Evolutionary conservation across 2,888 invertebrate species (phyloP), one percentile per base, ranked within the genome.

Genomic region (Stenoptilia bipunctidactyla): DNA sequence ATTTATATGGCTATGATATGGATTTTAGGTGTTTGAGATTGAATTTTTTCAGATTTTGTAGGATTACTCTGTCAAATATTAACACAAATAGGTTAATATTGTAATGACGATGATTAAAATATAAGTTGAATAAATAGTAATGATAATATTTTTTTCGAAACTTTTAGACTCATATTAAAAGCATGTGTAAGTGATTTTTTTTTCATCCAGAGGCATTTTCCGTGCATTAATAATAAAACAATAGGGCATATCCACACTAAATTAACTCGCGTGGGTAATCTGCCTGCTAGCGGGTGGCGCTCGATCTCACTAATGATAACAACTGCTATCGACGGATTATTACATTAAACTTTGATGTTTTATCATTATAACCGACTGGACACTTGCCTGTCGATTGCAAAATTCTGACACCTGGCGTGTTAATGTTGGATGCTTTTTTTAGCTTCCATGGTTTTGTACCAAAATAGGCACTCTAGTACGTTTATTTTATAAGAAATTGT

Each of bases 221-320:
- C 25, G 9, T 9, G 9, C 25, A 25, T 25, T 25, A 9, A 6
- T 25, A n/a, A n/a, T 20, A 20, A 20, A 20, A 20, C 20, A 30
- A 12, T n/a, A 12, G n/a, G 30, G 34, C 8, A 13, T 67, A 56
- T 80, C 80, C 79, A 79, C 55, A 66, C 43, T 73, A 76, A 56
- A 65, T 63, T 55, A 66, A 58, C 66, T 70, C 58, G 49, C 50
- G 51, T 51, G 68, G 58, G 68, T 76, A 82, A 82, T 83, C 80
- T 76, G 68, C 65, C 55, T 58, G 68, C 59, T 80, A 61, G 72
- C 82, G 76, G 82, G 82, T 73, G 83, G 79, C 70, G 61, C 56
- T 58, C 66, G 79, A 80, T 79, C 64, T 61, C 65, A 62, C 73
- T 76, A 75, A 80, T 77, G 79, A 82, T 82, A 80, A 70, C 66